A percentile compares a stretch with the other conserved stretches of the same genome.
phyloP scores from a whole-genome alignment of 1,140 invertebrate genomes.

The Aphidius gifuensis region DNA sequence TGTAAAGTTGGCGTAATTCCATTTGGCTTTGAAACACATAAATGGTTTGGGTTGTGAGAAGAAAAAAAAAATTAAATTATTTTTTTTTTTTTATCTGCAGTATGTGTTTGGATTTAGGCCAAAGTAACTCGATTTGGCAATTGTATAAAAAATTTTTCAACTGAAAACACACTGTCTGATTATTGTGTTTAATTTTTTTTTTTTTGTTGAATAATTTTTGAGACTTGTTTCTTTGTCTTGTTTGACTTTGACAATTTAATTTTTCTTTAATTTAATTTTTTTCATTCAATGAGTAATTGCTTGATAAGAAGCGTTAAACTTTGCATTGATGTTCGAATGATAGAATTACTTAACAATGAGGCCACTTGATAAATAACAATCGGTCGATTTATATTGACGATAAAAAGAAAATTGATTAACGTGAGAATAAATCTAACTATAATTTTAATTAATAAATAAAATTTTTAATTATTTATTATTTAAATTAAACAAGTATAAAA shows the following conservation, averaged over 20 bases:
- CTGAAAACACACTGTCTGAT: too few relatives aligned
- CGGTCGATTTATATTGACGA: not conserved
- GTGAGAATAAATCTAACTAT: not conserved
- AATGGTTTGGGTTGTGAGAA: not conserved
- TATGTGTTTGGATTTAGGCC: too few relatives aligned
- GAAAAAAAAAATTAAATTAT: not conserved
- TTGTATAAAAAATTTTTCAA: too few relatives aligned
- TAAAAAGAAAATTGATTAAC: constrained; percentile 2
- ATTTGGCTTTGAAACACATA: not conserved
- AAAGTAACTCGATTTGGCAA: too few relatives aligned
- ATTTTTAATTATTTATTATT: too few relatives aligned
- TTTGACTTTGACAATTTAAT: not conserved
- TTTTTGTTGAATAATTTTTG: not conserved
- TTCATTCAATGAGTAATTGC: constrained; percentile 6
- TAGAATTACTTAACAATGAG: constrained; percentile 14
- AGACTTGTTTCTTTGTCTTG: constrained; percentile 4
- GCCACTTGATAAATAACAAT: constrained; percentile 7
- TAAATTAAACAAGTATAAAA: too few relatives aligned
- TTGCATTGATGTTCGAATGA: not conserved
- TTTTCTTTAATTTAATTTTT: not conserved
- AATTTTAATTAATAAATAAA: too few relatives aligned
- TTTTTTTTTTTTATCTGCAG: too few relatives aligned
- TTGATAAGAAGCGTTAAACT: not conserved
- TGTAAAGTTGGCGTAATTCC: constrained; percentile 10
- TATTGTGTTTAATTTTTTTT: not conserved